phyloP scores from a whole-genome alignment of 1,140 invertebrate genomes.

The Dendrolimus punctatus region DNA sequence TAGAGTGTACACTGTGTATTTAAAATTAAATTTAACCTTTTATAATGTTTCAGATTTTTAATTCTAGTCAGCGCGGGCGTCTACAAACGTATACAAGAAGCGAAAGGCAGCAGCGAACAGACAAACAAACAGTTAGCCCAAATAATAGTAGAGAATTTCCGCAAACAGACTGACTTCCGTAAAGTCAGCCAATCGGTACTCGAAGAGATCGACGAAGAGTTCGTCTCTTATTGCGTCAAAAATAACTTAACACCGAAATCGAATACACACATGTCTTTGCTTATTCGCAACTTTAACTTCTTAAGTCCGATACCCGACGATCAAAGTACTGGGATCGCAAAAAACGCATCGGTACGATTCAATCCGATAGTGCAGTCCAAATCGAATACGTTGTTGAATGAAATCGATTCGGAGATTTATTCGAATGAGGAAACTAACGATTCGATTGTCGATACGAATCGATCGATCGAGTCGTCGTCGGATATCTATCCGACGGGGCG shows the following conservation, averaged over 20 bases:
- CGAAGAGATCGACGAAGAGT: slow-evolving; percentile 87
- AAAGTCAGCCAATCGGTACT: slow-evolving; percentile 91
- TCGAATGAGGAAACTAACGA: slow-evolving; percentile 44
- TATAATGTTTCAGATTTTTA: slow-evolving; percentile 75
- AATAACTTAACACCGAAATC: slow-evolving; percentile 68
- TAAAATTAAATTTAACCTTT: too few relatives aligned
- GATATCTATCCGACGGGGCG: slow-evolving; percentile 60
- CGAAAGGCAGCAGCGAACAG: slow-evolving; percentile 80
- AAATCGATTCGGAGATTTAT: slow-evolving; percentile 50
- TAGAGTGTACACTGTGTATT: too few relatives aligned
- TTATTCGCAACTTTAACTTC: slow-evolving; percentile 92
- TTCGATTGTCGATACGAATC: slow-evolving; percentile 49
- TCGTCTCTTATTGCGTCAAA: slow-evolving; percentile 86
- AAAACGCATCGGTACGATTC: slow-evolving; percentile 71
- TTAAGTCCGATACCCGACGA: slow-evolving; percentile 76
- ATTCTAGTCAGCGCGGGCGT: slow-evolving; percentile 89
- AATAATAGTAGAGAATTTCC: slow-evolving; percentile 87
- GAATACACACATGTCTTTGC: slow-evolving; percentile 77
- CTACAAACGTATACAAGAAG: slow-evolving; percentile 88
- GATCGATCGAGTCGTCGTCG: slow-evolving; percentile 49
- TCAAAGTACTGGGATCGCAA: slow-evolving; percentile 21
- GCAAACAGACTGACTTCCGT: slow-evolving; percentile 83
- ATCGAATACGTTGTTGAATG: slow-evolving; percentile 51
- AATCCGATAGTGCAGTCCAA: slow-evolving; percentile 74
- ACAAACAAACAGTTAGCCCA: slow-evolving; percentile 86